These are phyloP conservation scores for Lerista edwardsae DNA, from an alignment of 2,797 vertebrate species.

Conservation along the genomic window DNA sequence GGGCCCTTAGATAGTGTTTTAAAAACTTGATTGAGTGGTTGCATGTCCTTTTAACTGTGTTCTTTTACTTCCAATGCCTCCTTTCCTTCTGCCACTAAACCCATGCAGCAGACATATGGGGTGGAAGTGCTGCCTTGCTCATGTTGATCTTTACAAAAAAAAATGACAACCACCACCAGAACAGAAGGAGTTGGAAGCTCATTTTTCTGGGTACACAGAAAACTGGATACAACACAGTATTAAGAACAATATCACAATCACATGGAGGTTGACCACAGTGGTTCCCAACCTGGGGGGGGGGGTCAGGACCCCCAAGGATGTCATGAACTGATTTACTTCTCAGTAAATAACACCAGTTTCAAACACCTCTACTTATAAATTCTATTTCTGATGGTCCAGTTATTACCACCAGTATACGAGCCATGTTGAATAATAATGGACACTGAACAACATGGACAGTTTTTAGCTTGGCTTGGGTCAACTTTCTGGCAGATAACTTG, in stretches of 20 bases:
- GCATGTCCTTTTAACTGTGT: neutral
- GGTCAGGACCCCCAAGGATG: no score
- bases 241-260: no score
- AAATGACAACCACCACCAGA: neutral
- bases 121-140: neutral
- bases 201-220: neutral
- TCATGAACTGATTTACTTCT: no score
- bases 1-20: no score
- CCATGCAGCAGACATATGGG: neutral
- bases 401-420: neutral
- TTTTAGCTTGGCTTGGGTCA: neutral
- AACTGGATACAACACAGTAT: no score
- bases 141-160: neutral
- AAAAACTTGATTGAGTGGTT: neutral
- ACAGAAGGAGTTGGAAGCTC: neutral
- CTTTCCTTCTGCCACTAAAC: neutral
- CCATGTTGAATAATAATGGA: neutral
- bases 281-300: no score
- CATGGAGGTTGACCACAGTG: no score
- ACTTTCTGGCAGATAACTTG: neutral
- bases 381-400: neutral
- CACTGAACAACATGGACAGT: neutral
- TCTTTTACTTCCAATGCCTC: neutral
- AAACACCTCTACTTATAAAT: neutral
- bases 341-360: no score